Evolutionary conservation across 2,888 invertebrate species (phyloP).

Genomic region (Cyclophora punctaria): DNA sequence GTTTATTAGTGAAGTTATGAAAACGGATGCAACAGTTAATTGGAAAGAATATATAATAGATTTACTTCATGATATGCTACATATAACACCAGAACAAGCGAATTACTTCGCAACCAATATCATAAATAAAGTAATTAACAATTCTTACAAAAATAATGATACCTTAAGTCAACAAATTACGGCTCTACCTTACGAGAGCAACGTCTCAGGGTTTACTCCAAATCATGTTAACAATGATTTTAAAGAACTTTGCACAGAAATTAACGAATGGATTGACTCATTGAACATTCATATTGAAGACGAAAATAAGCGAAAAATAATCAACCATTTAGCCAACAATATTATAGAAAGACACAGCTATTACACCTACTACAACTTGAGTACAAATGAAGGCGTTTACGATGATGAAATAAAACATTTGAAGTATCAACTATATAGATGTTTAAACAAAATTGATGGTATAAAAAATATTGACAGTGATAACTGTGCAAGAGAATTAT

Average conservation of each 20-base stretch:
- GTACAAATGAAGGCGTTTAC: conserved; percentile 16
- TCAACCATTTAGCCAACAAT: conserved; percentile 45
- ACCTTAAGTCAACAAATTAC: no score
- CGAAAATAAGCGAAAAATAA: conserved; percentile 27
- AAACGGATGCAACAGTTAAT: no score
- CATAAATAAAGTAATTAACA: no score
- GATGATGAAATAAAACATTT: conserved; percentile 46
- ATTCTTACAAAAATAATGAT: no score
- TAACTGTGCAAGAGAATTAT: conserved; percentile 30
- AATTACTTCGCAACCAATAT: conserved; percentile 24
- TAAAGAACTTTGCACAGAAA: conserved; percentile 21
- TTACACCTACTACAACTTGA: conserved; percentile 29
- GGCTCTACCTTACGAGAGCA: no score
- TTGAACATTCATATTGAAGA: conserved; percentile 26
- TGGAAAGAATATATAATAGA: conserved; percentile 28
- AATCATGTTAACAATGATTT: conserved; percentile 17
- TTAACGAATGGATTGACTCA: conserved; percentile 43
- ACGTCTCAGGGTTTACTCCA: no score
- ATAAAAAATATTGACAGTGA: conserved; percentile 27
- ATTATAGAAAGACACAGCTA: conserved; percentile 51
- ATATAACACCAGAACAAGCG: conserved; percentile 28
- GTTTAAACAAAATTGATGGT: conserved; percentile 44
- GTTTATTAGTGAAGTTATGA: no score
- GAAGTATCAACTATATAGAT: conserved; percentile 57
- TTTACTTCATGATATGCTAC: conserved; percentile 25